Conservation (phyloP, 2,113 vertebrate species). For the Amphiprion ocellaris region DNA sequence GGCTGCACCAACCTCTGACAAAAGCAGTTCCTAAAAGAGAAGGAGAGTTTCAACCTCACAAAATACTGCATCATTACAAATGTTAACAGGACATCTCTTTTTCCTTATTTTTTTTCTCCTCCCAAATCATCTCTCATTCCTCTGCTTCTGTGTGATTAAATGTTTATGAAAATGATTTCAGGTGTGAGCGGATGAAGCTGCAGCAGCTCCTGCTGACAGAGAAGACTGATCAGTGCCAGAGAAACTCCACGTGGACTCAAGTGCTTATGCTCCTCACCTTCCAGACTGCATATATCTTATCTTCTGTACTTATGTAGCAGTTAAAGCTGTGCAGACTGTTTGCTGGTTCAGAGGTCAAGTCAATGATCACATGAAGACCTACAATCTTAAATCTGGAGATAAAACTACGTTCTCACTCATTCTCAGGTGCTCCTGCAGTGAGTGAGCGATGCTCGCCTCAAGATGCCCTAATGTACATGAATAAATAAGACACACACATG, state of each 20-base stretch:
- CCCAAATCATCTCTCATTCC: neutral
- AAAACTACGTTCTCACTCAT: slow-evolving; percentile 12
- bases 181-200: neutral
- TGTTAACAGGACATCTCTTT: neutral
- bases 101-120: neutral
- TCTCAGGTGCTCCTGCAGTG: neutral
- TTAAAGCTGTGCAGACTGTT: slow-evolving; percentile 3
- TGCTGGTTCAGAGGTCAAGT: slow-evolving; percentile 15
- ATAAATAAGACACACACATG: slow-evolving; percentile 73
- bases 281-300: neutral
- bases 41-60: neutral
- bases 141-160: slow-evolving; percentile 4
- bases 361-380: neutral
- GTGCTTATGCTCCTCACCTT: neutral
- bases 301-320: neutral
- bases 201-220: neutral
- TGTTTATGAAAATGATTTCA: neutral
- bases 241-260: neutral
- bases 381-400: neutral
- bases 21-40: neutral
- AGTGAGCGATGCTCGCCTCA: slow-evolving; percentile 42
- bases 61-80: neutral
- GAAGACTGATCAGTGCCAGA: neutral
- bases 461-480: slow-evolving; percentile 59
- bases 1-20: neutral